Evolutionary conservation across 2,113 vertebrate genomes (phyloP), one percentile per base, ranked within the genome.

Genomic region (Cercopithecus mona): DNA sequence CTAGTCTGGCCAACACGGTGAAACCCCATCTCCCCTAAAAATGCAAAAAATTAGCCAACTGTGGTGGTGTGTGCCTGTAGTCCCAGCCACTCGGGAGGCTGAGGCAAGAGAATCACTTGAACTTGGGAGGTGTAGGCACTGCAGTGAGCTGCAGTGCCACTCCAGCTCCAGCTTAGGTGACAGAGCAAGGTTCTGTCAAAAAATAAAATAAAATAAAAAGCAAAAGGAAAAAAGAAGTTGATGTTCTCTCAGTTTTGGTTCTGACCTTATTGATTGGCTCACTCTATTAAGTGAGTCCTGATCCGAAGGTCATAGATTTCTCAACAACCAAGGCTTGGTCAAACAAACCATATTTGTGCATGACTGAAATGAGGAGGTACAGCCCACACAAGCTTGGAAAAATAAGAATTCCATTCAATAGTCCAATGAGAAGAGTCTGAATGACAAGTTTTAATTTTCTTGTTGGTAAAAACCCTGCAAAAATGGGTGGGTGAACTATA

Each of bases 221-320:
- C 9, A 27, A 61, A 61, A 61, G 25, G 27, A 14, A 64, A 30
- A 64, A 59, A 59, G 12, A 84, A 70, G 35, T 6, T 79, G 72
- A 80, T 0, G 2, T 93, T 88, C 4, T 0, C 30, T 66, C 68
- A 23, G 0, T 90, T 90, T 87, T 64, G 83, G 57, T 92, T 40
- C n/a, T 86, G 81, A 96, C 59, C n/a, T 57, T 90, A 84, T 94
- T 30, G 95, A 95, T 95, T 82, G 35, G 38, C 27, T 95, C 3
- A 38, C 59, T 30, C 45, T 93, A 78, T 20, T 17, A 64, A 90
- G 50, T 61, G 40, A 78, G 59, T 72, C 75, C 64, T 76, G 88
- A 89, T 40, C 76, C 3, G 5, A 79, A 95, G 90, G 38, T 90
- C 97, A 87, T 57, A 81, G 59, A 90, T 97, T 97, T 96, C 94